Percentiles rank a stretch among this genome's conserved stretches.
These are phyloP conservation scores for Pelecanus crispus DNA, from an alignment of 2,113 vertebrate genomes.

Conservation along the genomic window DNA sequence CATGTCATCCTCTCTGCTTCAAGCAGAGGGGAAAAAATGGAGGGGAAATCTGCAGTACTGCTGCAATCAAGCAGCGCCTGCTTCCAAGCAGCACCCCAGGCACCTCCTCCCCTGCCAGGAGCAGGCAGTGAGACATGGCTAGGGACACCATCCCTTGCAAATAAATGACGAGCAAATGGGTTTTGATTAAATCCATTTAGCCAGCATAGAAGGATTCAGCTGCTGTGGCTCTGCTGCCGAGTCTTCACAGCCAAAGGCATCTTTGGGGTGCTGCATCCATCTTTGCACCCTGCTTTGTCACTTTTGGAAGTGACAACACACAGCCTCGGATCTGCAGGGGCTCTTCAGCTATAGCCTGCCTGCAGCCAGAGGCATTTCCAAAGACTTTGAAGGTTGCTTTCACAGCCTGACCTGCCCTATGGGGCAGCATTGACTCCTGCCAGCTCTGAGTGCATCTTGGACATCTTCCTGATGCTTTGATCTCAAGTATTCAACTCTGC, in stretches of 20 bases:
- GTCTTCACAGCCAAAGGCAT: neutral
- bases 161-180: neutral
- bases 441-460: neutral
- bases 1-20: neutral
- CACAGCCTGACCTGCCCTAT: fast-evolving
- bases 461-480: neutral
- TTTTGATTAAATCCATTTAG: neutral
- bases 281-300: neutral
- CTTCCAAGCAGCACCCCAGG: neutral
- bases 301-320: neutral
- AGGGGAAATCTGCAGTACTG: neutral
- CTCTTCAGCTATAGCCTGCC: neutral
- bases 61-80: neutral
- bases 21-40: neutral
- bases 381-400: neutral
- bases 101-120: neutral
- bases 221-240: neutral
- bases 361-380: neutral
- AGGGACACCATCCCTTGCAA: neutral
- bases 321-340: neutral
- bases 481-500: neutral
- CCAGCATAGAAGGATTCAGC: neutral
- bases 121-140: neutral
- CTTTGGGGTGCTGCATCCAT: neutral
- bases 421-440: neutral